phyloP scores from a whole-genome alignment of 2,113 vertebrate genomes.

The Leptobrachium ailaonicum region DNA sequence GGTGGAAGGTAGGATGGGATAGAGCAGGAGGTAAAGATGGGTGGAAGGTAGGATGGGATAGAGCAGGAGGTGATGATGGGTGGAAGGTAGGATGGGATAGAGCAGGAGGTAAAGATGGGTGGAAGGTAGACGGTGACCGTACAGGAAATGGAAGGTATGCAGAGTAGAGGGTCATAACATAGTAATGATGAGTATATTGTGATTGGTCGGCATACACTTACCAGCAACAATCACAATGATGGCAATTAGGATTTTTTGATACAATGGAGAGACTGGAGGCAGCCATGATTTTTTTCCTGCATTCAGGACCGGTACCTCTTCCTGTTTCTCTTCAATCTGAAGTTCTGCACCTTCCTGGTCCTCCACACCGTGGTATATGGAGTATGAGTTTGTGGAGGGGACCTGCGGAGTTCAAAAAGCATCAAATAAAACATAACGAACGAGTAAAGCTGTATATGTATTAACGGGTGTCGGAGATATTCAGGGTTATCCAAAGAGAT shows the following conservation, averaged over 20 bases:
- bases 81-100: no score
- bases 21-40: no score
- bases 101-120: no score
- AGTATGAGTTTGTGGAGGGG: constrained; percentile 11
- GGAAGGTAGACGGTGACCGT: no score
- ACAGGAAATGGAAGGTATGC: no score
- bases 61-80: no score
- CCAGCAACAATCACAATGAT: not conserved
- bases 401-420: not conserved
- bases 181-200: not conserved
- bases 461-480: no score
- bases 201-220: not conserved
- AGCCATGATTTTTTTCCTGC: not conserved
- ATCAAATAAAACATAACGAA: not conserved
- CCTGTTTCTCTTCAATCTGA: not conserved
- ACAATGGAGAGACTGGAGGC: not conserved
- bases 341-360: constrained; percentile 31
- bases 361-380: constrained; percentile 19
- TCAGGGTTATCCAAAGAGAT: no score
- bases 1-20: no score
- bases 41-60: no score
- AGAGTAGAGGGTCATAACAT: no score
- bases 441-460: not conserved
- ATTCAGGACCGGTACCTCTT: not conserved
- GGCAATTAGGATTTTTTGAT: constrained; percentile 4